Percentiles rank a stretch among this genome's conserved stretches.
These are phyloP conservation scores for Malacosoma neustria DNA, from an alignment of 2,888 invertebrate genomes.

Conservation along the genomic window DNA sequence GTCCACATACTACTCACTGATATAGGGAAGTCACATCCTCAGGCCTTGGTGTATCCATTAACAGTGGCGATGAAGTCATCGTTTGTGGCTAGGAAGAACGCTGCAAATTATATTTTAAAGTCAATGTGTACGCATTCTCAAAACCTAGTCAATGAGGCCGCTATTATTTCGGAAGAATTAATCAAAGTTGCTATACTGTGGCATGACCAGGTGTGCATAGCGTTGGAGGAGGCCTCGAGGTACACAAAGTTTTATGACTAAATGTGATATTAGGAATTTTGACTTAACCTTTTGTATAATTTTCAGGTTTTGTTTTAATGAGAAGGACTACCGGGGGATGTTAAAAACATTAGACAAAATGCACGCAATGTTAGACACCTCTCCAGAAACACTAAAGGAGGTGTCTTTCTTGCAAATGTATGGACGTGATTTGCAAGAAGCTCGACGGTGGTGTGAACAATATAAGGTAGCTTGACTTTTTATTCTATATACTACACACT, in stretches of 20 bases:
- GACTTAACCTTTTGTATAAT: background rate
- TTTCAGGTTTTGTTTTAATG: slow-evolving; percentile 93
- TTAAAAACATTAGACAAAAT: slow-evolving; percentile 95
- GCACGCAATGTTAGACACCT: slow-evolving; percentile 93
- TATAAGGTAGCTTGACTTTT: no score
- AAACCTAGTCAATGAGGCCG: slow-evolving; percentile 93
- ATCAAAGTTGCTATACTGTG: slow-evolving; percentile 98
- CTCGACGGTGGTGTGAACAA: slow-evolving; percentile 94
- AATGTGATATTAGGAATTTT: no score
- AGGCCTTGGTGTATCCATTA: slow-evolving; percentile 97
- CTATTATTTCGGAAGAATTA: slow-evolving; percentile 95
- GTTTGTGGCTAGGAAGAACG: slow-evolving; percentile 85
- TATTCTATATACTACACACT: no score
- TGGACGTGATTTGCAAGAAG: slow-evolving; percentile 94
- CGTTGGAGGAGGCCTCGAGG: slow-evolving; percentile 93
- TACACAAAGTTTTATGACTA: no score
- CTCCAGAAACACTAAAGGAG: slow-evolving; percentile 97
- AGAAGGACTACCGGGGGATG: slow-evolving; percentile 97
- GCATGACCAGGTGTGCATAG: slow-evolving; percentile 92
- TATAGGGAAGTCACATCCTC: slow-evolving; percentile 97
- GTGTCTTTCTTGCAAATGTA: slow-evolving; percentile 98
- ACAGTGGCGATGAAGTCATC: slow-evolving; percentile 98
- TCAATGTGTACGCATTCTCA: slow-evolving; percentile 96
- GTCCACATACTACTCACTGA: slow-evolving; percentile 96
- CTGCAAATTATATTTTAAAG: slow-evolving; percentile 95